Percentiles rank a stretch among this genome's conserved stretches.
Evolutionary conservation across 2,113 vertebrate species (phyloP).

Genomic region (Forbesichthys papilliferus): DNA sequence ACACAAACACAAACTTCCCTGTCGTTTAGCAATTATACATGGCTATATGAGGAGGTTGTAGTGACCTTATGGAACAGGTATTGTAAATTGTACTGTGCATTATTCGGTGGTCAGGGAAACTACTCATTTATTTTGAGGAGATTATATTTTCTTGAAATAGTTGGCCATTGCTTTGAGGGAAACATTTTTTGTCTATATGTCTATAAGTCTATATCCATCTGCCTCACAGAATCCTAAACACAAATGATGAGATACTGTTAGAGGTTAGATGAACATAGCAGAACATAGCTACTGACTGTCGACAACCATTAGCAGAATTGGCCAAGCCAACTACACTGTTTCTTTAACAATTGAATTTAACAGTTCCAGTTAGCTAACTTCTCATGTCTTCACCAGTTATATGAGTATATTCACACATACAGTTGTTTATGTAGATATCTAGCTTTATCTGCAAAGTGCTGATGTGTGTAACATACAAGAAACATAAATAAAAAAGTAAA

Average conservation of each 20-base stretch:
- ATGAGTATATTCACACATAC: not conserved
- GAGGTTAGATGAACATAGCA: too few species aligned
- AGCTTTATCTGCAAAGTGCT: too few species aligned
- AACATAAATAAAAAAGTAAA: too few species aligned
- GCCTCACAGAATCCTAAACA: not conserved
- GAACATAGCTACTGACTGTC: not conserved
- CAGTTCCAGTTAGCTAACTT: not conserved
- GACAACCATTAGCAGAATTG: not conserved
- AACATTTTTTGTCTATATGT: not conserved
- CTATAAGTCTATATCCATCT: slow-evolving; percentile 11
- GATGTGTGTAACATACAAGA: too few species aligned
- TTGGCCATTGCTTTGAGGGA: too few species aligned
- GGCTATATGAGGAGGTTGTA: not conserved
- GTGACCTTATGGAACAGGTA: not conserved
- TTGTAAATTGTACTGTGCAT: too few species aligned
- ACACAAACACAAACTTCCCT: not conserved
- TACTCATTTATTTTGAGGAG: too few species aligned
- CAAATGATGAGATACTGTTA: too few species aligned
- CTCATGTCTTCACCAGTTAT: not conserved
- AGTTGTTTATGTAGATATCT: not conserved
- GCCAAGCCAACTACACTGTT: slow-evolving; percentile 18
- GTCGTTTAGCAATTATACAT: too few species aligned
- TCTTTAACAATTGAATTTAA: slow-evolving; percentile 11
- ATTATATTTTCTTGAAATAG: too few species aligned
- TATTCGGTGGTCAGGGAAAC: too few species aligned